Base-by-base conservation (phyloP, 2,888 invertebrate species). In the Dyspetes luteomarginatus region DNA sequence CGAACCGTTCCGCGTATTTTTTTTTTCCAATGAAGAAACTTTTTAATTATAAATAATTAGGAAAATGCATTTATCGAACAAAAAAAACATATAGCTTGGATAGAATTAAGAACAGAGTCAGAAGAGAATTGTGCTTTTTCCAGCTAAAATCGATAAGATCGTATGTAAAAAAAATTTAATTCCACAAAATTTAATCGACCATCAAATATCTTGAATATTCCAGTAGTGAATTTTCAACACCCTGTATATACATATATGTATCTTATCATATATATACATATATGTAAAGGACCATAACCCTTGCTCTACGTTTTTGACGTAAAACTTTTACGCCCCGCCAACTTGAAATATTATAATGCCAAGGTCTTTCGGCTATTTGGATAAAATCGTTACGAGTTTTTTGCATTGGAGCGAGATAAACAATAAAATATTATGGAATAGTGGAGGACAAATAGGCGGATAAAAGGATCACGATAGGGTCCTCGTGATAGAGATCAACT, bases 311-410 rank as follows among this genome's bases (percentile, higher is more conserved):
- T 55, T 43, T 9, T 22, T 0, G 52, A n/a, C 45, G 52, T 73
- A 30, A 78, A 67, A 72, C 43, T 75, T 62, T 73, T 73, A 55
- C n/a, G 22, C 15, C 15, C 30, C 22, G n/a, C 30, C 52, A 52
- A 72, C 72, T 73, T 43, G 15, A 73, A 73, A 68, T 52, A 26
- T 52, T n/a, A 68, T 45, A 48, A 60, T 17, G 7, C 52, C 4
- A 4, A 45, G 52, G 45, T 28, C 67, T 41, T 30, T 41, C 30
- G 72, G 72, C 67, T 78, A 78, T 78, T 73, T 50, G 60, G 60
- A 60, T 65, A 58, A 28, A 22, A 56, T n/a, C 43, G 56, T 17
- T 28, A 68, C 52, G 52, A 71, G 36, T 28, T 65, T 62, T 65
- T 28, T 26, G 26, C 30, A 17, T 43, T 2, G 19, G 17, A 3